Evolutionary conservation across 2,113 vertebrate species (phyloP).

Genomic region (Etheostoma cragini): DNA sequence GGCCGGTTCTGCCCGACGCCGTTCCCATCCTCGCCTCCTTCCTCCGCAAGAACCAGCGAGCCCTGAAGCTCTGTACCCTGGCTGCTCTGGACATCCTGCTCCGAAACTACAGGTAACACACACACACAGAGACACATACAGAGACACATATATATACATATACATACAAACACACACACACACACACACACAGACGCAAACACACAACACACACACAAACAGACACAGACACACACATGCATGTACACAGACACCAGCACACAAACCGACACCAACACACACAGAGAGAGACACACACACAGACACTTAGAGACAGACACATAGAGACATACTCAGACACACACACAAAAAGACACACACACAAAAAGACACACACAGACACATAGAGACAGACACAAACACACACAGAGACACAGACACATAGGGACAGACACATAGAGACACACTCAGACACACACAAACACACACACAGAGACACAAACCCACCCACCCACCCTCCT

Average conservation of each 20-base stretch:
- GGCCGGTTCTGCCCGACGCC: conserved; percentile 94
- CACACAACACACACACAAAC: too few species aligned
- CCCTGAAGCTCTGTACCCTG: conserved; percentile 95
- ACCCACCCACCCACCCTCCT: not conserved
- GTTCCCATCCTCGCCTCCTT: conserved; percentile 98
- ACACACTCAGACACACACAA: not conserved
- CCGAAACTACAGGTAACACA: conserved; percentile 91
- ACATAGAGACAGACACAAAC: not conserved
- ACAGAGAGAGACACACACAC: not conserved
- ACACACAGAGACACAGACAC: not conserved
- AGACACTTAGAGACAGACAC: not conserved
- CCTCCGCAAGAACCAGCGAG: conserved; percentile 97
- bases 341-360: not conserved
- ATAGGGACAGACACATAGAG: not conserved
- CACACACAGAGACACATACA: not conserved
- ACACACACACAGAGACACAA: not conserved
- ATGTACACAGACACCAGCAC: not conserved
- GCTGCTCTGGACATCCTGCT: conserved; percentile 96
- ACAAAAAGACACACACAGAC: not conserved
- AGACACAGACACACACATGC: not conserved
- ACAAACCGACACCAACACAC: not conserved
- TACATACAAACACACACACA: not conserved
- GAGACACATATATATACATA: not conserved
- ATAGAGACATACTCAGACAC: not conserved
- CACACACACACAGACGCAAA: too few species aligned